These are phyloP conservation scores for Anhinga anhinga DNA, from an alignment of 2,113 vertebrate species.

Conservation along the genomic window DNA sequence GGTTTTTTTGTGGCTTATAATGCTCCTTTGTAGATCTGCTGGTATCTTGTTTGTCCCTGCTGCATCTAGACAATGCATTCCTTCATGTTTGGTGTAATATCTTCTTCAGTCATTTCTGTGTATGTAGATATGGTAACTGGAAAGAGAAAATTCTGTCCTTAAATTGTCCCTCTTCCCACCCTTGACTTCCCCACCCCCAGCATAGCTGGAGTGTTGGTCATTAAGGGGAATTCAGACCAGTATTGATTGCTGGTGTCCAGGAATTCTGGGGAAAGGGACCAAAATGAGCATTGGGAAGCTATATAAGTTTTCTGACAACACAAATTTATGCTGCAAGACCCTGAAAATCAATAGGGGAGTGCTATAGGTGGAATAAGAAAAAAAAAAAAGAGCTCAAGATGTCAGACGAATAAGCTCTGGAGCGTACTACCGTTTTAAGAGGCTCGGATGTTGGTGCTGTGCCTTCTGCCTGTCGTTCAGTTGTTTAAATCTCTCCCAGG, in stretches of 20 bases:
- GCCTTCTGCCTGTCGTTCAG: not conserved
- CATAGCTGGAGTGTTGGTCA: not conserved
- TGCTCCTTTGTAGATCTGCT: not conserved
- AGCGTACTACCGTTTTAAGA: not conserved
- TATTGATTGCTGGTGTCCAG: not conserved
- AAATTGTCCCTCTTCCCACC: not conserved
- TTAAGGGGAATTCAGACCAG: not conserved
- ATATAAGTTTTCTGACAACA: not conserved
- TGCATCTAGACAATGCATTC: not conserved
- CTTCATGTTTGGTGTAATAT: not conserved
- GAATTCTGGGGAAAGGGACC: not conserved
- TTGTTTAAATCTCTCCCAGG: not conserved
- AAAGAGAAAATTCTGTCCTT: not conserved
- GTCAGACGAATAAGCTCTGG: not conserved
- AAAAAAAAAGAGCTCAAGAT: not conserved
- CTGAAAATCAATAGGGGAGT: not conserved
- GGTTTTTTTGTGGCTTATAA: not conserved
- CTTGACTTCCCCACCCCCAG: not conserved
- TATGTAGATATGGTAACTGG: not conserved
- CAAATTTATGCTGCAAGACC: not conserved
- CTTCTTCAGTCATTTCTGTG: not conserved
- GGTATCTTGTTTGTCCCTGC: not conserved
- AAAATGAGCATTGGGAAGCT: not conserved
- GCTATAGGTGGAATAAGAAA: not conserved
- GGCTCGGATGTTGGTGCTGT: not conserved